Base-by-base conservation (phyloP, 2,888 invertebrate species). In the Nowickia ferox region DNA sequence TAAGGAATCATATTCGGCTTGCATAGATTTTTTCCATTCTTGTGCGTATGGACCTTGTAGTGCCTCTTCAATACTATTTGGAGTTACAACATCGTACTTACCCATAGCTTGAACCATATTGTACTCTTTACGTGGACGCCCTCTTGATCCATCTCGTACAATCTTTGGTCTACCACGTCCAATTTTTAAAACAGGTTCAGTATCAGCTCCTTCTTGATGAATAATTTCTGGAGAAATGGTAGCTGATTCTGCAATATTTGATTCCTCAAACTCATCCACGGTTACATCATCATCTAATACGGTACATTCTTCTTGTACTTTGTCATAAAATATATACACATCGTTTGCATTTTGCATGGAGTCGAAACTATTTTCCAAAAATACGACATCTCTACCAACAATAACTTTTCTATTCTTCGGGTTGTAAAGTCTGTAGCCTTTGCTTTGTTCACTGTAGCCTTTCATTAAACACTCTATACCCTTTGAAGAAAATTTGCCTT, bases 1-100 rank as follows among this genome's bases (percentile, higher is more conserved):
- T 30, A 89, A 55, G 9, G 87, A 79, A 46, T 84, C 79, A 69
- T 88, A 87, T 74, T 88, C 88, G 30, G 46, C 74, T 48, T 88
- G 69, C 88, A 88, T 88, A 9, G 88, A 83, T 9, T 57, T 61
- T 61, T 72, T 55, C 87, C 87, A 88, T 30, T 87, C 72, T 13
- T 59, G 72, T 19, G n/a, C n/a, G n/a, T 87, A 40, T 46, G 76
- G 22, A 48, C 84, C 74, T 17, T 42, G 71, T 19, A 86, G 10
- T 11, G 84, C 84, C n/a, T 87, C 87, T 17, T 81, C 69, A 13
- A 69, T 48, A 74, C 17, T 81, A 63, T 59, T 57, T n/a, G 87
- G 87, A 9, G 85, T 84, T 65, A 19, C 10, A 22, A n/a, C 22
- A 19, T 55, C 55, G 48, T 51, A 51, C 61, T 66, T 53, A 15